Percentiles rank a stretch among this genome's conserved stretches.
Evolutionary conservation across 2,888 invertebrate genomes (phyloP).

Genomic region (Ectropis crepuscularia): DNA sequence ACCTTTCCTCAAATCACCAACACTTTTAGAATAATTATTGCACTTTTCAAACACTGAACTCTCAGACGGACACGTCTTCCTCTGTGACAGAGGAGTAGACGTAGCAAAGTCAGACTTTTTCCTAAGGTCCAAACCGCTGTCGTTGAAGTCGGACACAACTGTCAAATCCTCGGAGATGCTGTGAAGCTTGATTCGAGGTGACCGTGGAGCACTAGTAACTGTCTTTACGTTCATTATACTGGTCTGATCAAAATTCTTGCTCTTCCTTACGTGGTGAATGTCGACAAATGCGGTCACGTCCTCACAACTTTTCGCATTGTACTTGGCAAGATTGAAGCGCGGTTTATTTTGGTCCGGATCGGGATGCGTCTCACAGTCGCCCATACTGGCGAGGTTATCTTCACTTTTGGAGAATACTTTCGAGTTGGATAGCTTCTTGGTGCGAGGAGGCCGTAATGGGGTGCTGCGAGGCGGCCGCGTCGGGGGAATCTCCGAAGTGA

Average conservation of each 20-base stretch:
- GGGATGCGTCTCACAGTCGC: slow-evolving; percentile 64
- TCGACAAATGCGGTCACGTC: slow-evolving; percentile 75
- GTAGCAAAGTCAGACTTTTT: slow-evolving; percentile 63
- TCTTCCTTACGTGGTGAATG: slow-evolving; percentile 65
- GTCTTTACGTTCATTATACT: slow-evolving; percentile 74
- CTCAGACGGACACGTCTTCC: slow-evolving; percentile 67
- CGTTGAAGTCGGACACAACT: slow-evolving; percentile 57
- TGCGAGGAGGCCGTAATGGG: slow-evolving; percentile 70
- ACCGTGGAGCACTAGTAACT: slow-evolving; percentile 49
- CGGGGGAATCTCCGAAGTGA: slow-evolving; percentile 58
- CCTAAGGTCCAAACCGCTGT: slow-evolving; percentile 68
- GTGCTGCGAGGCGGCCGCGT: slow-evolving; percentile 66
- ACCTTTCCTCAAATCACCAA: slow-evolving; percentile 68
- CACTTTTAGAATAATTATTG: slow-evolving; percentile 58
- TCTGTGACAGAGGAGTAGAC: slow-evolving; percentile 72
- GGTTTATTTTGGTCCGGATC: slow-evolving; percentile 57
- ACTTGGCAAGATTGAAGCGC: slow-evolving; percentile 64
- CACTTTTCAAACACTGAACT: slow-evolving; percentile 74
- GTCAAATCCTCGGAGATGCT: slow-evolving; percentile 68
- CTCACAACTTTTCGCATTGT: slow-evolving; percentile 75
- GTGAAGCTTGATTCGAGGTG: slow-evolving; percentile 58
- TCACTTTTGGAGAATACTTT: slow-evolving; percentile 73
- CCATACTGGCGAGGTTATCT: slow-evolving; percentile 71
- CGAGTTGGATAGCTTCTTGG: slow-evolving; percentile 56
- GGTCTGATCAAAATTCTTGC: slow-evolving; percentile 72